Percentiles rank a stretch among this genome's conserved stretches.
phyloP scores from a whole-genome alignment of 2,113 vertebrate genomes.

The Stegastes partitus region DNA sequence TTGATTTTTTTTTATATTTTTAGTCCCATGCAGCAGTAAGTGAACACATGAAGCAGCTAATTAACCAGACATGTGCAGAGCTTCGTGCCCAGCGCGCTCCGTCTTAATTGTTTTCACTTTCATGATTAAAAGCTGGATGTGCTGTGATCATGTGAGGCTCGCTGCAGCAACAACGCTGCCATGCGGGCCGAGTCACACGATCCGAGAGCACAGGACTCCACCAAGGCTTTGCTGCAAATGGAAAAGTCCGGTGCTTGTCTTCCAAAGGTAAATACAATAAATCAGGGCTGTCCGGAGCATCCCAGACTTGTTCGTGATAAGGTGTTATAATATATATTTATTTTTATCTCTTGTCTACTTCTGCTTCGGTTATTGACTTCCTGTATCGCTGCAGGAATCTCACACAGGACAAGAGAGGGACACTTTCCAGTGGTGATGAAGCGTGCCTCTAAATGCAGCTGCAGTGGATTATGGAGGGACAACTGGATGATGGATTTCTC shows the following conservation, averaged over 20 bases:
- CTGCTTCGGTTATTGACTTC: conserved; percentile 41
- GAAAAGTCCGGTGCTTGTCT: conserved; percentile 4
- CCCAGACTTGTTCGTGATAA: conserved; percentile 25
- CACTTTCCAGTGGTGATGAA: conserved; percentile 4
- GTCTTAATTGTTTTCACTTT: conserved; percentile 56
- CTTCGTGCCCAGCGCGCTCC: conserved; percentile 41
- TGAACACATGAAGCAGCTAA: conserved; percentile 23
- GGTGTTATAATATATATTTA: conserved; percentile 18
- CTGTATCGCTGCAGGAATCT: conserved; percentile 2
- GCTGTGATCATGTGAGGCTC: conserved; percentile 44
- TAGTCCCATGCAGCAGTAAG: not conserved
- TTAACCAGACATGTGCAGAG: conserved; percentile 31
- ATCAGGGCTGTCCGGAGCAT: conserved; percentile 2
- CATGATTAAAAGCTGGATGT: conserved; percentile 55
- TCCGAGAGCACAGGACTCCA: conserved; percentile 2
- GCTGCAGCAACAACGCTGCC: conserved; percentile 4
- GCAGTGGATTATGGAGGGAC: not conserved
- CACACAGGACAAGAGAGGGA: not conserved
- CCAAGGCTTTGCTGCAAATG: conserved; percentile 14
- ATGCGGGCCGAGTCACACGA: not conserved
- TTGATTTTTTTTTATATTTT: conserved; percentile 4
- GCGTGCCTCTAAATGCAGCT: not conserved
- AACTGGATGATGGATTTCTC: not conserved
- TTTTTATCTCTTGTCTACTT: conserved; percentile 34
- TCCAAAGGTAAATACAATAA: conserved; percentile 16